A percentile compares a stretch with the other conserved stretches of the same genome.
Evolutionary conservation across 2,797 vertebrate species (phyloP).

Genomic region (Acropternis orthonyx): DNA sequence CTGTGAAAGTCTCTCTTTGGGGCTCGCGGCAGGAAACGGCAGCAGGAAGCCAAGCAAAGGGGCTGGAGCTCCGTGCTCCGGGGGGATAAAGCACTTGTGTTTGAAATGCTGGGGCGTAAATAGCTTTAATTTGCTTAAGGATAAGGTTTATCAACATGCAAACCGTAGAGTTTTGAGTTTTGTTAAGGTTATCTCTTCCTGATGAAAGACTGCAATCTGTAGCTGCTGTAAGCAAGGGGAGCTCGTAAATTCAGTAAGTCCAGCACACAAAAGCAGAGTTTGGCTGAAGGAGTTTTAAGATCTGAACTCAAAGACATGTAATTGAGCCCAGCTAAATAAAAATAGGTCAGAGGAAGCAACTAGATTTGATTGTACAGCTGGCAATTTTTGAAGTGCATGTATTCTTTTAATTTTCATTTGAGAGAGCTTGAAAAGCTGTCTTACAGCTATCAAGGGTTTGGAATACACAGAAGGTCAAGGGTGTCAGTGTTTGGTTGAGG

Average conservation of each 20-base stretch:
- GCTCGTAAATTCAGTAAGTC: background rate
- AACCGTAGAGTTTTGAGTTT: background rate
- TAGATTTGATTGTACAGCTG: background rate
- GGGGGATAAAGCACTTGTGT: background rate
- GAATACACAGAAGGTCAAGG: background rate
- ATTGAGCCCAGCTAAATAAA: background rate
- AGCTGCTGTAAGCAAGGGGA: background rate
- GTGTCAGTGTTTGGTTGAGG: background rate
- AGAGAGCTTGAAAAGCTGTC: background rate
- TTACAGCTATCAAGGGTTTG: background rate
- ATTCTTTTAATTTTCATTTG: background rate
- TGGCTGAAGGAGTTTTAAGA: background rate
- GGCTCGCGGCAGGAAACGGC: slow-evolving; percentile 56
- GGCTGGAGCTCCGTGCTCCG: slow-evolving; percentile 1
- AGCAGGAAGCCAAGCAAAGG: slow-evolving; percentile 53
- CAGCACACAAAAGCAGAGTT: background rate
- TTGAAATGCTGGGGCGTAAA: background rate
- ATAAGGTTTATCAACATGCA: background rate
- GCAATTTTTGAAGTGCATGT: background rate
- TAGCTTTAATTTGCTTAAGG: background rate
- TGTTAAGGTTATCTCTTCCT: background rate
- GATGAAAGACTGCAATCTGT: background rate
- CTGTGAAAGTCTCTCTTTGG: background rate
- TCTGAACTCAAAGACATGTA: background rate
- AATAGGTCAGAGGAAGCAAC: background rate